phyloP scores from a whole-genome alignment of 2,888 invertebrate genomes.

The Gibbula magus region DNA sequence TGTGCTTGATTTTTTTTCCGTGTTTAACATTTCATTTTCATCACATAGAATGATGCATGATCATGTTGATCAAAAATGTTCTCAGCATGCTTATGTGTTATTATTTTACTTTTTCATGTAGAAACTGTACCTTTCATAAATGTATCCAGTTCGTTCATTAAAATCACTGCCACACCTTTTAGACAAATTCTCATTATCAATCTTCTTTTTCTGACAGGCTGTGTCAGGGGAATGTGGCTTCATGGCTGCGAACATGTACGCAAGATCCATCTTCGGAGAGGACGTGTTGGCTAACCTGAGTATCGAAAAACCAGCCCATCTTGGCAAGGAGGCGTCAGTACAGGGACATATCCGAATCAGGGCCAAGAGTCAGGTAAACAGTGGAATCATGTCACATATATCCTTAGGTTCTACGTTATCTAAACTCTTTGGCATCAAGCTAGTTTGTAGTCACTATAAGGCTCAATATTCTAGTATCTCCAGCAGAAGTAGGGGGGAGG shows the following conservation, averaged over 20 bases:
- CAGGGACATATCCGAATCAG: constrained; percentile 97
- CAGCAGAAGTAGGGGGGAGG: no score
- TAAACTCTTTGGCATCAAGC: no score
- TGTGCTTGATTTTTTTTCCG: no score
- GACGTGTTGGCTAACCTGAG: constrained; percentile 99
- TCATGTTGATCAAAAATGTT: not conserved
- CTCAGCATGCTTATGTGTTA: not conserved
- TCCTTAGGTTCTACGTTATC: no score
- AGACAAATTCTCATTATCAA: not conserved
- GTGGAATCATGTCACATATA: no score
- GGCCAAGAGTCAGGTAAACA: constrained; percentile 94
- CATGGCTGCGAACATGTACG: constrained; percentile 99
- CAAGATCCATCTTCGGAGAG: constrained; percentile 95
- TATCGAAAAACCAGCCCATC: constrained; percentile 85
- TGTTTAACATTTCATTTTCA: no score
- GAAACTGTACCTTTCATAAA: not conserved
- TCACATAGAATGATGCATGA: no score
- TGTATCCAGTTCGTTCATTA: not conserved
- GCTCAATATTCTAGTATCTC: no score
- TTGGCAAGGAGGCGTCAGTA: constrained; percentile 84
- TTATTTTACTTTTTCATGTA: not conserved
- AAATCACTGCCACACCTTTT: no score
- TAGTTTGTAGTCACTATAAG: no score
- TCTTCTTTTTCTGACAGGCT: constrained; percentile 79
- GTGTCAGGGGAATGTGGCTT: constrained; percentile 98